Evolutionary conservation across 2,113 vertebrate genomes (phyloP).

Genomic region (Oostethus manadensis): DNA sequence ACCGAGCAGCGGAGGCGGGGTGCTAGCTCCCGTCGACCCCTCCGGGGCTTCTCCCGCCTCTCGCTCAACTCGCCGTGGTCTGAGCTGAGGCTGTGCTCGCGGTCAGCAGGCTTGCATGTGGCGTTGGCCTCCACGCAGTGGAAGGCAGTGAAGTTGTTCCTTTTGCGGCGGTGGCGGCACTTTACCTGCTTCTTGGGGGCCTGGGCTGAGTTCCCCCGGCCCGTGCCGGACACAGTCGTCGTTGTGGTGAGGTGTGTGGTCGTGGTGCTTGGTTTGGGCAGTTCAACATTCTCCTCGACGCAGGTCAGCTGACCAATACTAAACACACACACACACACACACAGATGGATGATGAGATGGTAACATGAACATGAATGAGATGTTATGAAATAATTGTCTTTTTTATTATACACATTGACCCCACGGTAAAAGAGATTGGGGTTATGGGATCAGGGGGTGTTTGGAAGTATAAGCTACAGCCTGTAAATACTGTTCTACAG

Average conservation of each 20-base stretch:
- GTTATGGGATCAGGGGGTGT: no score
- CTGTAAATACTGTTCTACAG: no score
- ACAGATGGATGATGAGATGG: slow-evolving; percentile 37
- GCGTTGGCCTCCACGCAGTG: slow-evolving; percentile 60
- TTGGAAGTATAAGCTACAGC: no score
- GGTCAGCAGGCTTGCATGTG: slow-evolving; percentile 32
- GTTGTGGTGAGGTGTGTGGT: slow-evolving; percentile 50
- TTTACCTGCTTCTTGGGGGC: slow-evolving; percentile 78
- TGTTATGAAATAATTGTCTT: slow-evolving; percentile 26
- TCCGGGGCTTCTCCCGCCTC: slow-evolving; percentile 50
- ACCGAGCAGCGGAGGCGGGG: slow-evolving; percentile 53
- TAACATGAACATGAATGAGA: slow-evolving; percentile 17
- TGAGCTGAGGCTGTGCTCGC: slow-evolving; percentile 47
- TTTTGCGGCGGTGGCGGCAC: slow-evolving; percentile 76
- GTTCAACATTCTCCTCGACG: slow-evolving; percentile 78
- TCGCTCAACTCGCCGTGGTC: slow-evolving; percentile 46
- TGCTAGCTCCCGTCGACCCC: slow-evolving; percentile 52
- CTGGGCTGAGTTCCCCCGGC: slow-evolving; percentile 53
- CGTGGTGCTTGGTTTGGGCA: slow-evolving; percentile 28
- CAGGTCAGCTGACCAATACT: slow-evolving; percentile 77
- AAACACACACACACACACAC: slow-evolving; percentile 61
- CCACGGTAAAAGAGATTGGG: no score
- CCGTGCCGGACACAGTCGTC: slow-evolving; percentile 66
- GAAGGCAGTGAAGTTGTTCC: slow-evolving; percentile 60
- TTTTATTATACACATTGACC: no score